Evolutionary conservation across 2,888 invertebrate species (phyloP).

Genomic region (Napeogenes inachia): DNA sequence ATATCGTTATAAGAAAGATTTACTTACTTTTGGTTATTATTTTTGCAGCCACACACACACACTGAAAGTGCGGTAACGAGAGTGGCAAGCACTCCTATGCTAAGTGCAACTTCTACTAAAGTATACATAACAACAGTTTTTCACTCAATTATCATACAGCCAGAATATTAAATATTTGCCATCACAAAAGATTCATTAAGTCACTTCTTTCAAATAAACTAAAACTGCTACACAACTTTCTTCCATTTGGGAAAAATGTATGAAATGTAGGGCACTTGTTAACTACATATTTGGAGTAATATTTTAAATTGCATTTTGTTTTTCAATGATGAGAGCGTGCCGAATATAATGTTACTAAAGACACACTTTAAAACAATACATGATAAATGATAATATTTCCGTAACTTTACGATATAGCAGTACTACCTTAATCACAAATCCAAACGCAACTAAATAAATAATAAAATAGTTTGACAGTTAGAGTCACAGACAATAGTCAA

Average conservation of each 20-base stretch:
- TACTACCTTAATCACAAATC: constrained; percentile 13
- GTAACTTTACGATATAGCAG: constrained; percentile 8
- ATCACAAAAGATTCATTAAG: constrained; percentile 51
- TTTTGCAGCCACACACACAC: constrained; percentile 86
- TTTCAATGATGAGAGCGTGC: background rate
- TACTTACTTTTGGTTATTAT: constrained; percentile 85
- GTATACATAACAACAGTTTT: constrained; percentile 67
- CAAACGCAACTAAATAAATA: constrained; percentile 21
- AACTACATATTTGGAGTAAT: constrained; percentile 20
- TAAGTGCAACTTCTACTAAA: constrained; percentile 63
- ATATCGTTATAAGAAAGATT: background rate
- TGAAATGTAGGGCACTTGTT: constrained; percentile 64
- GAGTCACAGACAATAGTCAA: constrained; percentile 8
- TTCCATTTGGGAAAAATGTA: constrained; percentile 66
- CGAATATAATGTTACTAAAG: background rate
- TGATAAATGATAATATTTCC: background rate
- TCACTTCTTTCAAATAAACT: constrained; percentile 60
- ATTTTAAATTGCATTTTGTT: constrained; percentile 12
- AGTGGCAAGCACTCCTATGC: constrained; percentile 65
- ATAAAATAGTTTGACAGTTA: constrained; percentile 19
- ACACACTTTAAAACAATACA: background rate
- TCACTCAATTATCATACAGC: constrained; percentile 43
- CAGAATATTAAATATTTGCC: constrained; percentile 42
- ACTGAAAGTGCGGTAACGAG: constrained; percentile 76
- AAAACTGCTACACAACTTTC: constrained; percentile 58